These are phyloP conservation scores for Drosophila hydei DNA, from an alignment of 1,140 invertebrate species.

Conservation along the genomic window DNA sequence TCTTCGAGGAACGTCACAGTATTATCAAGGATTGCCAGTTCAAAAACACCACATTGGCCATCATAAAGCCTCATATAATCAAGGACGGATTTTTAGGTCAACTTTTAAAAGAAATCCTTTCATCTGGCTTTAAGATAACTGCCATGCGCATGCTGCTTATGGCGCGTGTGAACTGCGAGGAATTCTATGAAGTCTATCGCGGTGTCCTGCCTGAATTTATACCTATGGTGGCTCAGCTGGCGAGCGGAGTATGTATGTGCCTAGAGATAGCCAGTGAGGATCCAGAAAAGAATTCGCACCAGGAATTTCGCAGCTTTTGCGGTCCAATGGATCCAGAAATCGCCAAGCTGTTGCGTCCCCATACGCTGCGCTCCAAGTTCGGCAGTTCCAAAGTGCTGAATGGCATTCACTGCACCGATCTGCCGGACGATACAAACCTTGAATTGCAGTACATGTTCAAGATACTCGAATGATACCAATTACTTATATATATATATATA, in stretches of 20 bases:
- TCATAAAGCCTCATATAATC: conserved; percentile 96
- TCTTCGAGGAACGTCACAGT: conserved; percentile 85
- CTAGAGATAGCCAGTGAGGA: conserved; percentile 91
- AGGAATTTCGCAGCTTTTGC: conserved; percentile 92
- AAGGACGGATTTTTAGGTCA: conserved; percentile 88
- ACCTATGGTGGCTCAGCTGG: conserved; percentile 92
- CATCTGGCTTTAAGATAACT: conserved; percentile 90
- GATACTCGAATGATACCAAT: conserved; percentile 85
- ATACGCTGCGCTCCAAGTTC: conserved; percentile 93
- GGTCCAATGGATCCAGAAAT: conserved; percentile 96
- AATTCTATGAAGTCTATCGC: conserved; percentile 97
- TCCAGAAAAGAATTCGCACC: conserved; percentile 85
- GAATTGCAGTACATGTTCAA: conserved; percentile 94
- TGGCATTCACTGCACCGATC: conserved; percentile 96
- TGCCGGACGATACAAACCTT: conserved; percentile 92
- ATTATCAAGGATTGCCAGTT: conserved; percentile 61
- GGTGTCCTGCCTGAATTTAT: conserved; percentile 93
- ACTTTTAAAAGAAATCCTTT: conserved; percentile 90
- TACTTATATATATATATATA: too few species aligned
- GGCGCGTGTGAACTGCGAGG: conserved; percentile 92
- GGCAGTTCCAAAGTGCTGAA: conserved; percentile 93
- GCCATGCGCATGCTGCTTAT: conserved; percentile 92
- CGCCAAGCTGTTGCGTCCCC: conserved; percentile 91
- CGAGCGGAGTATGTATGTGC: conserved; percentile 92
- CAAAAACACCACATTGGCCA: conserved; percentile 88